Conservation (phyloP, 2,113 vertebrate species). For the Coturnix japonica region DNA sequence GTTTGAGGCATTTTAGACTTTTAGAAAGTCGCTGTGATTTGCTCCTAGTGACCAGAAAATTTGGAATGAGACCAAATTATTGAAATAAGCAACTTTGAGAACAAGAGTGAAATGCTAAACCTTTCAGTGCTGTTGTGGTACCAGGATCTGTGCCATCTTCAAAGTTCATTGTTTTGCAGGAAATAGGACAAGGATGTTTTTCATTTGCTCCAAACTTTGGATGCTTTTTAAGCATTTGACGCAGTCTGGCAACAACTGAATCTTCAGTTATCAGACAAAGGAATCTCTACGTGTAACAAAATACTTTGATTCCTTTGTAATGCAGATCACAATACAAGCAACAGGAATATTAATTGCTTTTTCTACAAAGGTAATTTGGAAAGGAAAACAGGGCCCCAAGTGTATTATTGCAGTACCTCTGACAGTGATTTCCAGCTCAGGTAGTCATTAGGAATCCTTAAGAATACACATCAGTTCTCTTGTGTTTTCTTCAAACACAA, state of each 20-base stretch:
- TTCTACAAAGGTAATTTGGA: background rate
- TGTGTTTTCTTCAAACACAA: background rate
- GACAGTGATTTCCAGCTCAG: background rate
- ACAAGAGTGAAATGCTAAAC: background rate
- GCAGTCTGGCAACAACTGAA: background rate
- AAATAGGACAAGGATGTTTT: background rate
- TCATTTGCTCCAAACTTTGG: constrained; percentile 17
- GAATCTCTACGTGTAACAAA: background rate
- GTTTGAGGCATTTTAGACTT: background rate
- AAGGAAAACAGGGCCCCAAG: background rate
- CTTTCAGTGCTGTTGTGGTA: background rate
- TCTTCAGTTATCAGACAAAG: background rate
- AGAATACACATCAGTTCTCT: background rate
- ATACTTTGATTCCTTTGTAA: background rate
- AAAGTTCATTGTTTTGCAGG: constrained; percentile 1
- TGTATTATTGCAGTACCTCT: background rate
- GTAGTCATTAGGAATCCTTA: background rate
- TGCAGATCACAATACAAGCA: background rate
- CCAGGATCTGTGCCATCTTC: background rate
- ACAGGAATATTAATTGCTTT: background rate
- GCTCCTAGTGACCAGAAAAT: rapidly evolving
- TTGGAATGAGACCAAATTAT: no score
- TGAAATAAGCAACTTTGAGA: background rate
- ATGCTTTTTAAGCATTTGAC: background rate
- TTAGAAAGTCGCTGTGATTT: background rate